Evolutionary conservation across 2,888 invertebrate species (phyloP).

Genomic region (Linnaemya vulpina): DNA sequence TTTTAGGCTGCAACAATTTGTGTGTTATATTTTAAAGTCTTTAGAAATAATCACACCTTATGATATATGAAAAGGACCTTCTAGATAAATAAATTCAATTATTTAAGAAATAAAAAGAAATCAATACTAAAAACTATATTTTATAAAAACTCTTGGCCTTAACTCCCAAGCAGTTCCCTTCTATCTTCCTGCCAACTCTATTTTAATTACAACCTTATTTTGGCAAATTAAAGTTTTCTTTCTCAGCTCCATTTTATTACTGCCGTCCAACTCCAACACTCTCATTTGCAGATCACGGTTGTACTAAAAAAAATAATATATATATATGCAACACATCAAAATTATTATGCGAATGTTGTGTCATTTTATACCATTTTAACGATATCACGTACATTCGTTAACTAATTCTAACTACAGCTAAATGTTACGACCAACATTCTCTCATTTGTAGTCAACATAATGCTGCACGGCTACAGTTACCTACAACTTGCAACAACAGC

Average conservation of each 20-base stretch:
- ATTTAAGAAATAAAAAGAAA: too few species aligned
- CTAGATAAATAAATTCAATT: too few species aligned
- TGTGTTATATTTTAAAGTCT: too few species aligned
- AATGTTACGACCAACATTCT: constrained; percentile 73
- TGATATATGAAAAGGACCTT: too few species aligned
- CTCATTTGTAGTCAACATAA: constrained; percentile 42
- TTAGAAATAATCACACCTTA: too few species aligned
- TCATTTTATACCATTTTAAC: constrained; percentile 81
- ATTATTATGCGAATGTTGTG: constrained; percentile 79
- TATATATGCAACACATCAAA: constrained; percentile 73
- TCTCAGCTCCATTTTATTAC: not conserved
- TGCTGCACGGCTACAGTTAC: not conserved
- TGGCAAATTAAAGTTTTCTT: constrained; percentile 23
- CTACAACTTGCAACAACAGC: constrained; percentile 1
- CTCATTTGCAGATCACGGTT: constrained; percentile 12
- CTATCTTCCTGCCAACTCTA: constrained; percentile 7
- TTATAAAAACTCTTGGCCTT: too few species aligned
- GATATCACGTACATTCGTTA: constrained; percentile 82
- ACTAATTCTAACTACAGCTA: constrained; percentile 82
- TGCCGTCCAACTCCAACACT: not conserved
- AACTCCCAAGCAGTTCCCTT: too few species aligned
- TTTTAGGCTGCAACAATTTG: too few species aligned
- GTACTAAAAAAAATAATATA: not conserved
- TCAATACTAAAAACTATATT: too few species aligned
- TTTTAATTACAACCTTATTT: constrained; percentile 45